Evolutionary conservation across 1,140 invertebrate genomes (phyloP).

Genomic region (Drosophila eugracilis): DNA sequence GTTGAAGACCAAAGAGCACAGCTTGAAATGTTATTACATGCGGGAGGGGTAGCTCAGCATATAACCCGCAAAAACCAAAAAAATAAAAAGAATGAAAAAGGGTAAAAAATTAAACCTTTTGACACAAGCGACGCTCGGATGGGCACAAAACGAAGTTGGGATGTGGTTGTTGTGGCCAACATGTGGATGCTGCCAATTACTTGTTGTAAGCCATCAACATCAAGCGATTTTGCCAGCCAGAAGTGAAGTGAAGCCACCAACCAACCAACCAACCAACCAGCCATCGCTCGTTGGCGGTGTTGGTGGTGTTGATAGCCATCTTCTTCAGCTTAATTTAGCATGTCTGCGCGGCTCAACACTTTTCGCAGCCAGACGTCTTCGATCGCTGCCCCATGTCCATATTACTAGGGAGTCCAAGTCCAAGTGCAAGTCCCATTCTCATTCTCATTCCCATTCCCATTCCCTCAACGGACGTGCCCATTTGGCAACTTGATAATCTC

Average conservation of each 20-base stretch:
- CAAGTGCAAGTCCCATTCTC: slow-evolving; percentile 5
- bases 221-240: slow-evolving; percentile 75
- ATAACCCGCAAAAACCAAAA: slow-evolving; percentile 1
- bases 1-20: slow-evolving; percentile 69
- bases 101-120: slow-evolving; percentile 79
- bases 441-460: slow-evolving; percentile 34
- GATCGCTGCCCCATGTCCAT: not conserved
- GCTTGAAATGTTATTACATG: slow-evolving; percentile 80
- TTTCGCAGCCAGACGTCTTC: slow-evolving; percentile 46
- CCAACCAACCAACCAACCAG: slow-evolving; percentile 26
- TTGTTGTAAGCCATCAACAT: slow-evolving; percentile 84
- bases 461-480: slow-evolving; percentile 70
- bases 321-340: slow-evolving; percentile 84
- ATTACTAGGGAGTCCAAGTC: not conserved
- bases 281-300: slow-evolving; percentile 50
- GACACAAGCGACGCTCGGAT: slow-evolving; percentile 76
- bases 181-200: slow-evolving; percentile 83
- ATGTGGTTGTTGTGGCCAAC: slow-evolving; percentile 53
- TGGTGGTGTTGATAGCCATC: slow-evolving; percentile 84
- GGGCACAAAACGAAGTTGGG: slow-evolving; percentile 62
- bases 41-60: slow-evolving; percentile 16
- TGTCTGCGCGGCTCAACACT: slow-evolving; percentile 83
- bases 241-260: slow-evolving; percentile 27
- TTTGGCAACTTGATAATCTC: slow-evolving; percentile 83
- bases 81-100: slow-evolving; percentile 24